Base-by-base conservation (phyloP, 2,888 invertebrate genomes). In the Panzeria rudis region DNA sequence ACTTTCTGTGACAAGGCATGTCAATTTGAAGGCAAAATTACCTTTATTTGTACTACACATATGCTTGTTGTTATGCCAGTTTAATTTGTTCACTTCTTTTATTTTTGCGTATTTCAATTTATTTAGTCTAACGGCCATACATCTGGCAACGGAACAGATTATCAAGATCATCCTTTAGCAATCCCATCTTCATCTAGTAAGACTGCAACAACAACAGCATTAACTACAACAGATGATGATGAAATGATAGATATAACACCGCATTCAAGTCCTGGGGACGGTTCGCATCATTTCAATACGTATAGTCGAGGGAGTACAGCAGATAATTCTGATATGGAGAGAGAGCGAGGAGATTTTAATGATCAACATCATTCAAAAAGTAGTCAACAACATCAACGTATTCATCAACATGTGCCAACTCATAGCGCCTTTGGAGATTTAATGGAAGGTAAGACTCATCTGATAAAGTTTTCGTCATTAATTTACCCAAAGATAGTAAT, bases 231-330 rank as follows among this genome's bases (percentile, higher is more conserved):
- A 61, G 95, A 95, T 91, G 92, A 92, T 85, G 95, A 95, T 92
- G 95, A 95, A 90, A 95, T 95, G 95, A 94, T 95, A 88, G 95
- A 95, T 91, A 95, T 95, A 87, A 94, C 94, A 68, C 94, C 95
- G 86, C 93, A 94, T 77, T 94, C 91, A 76, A 92, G 91, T 89
- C 91, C 92, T 17, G 91, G 89, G 71, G 92, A 92, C 73, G 68
- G 86, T n/a, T 82, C 88, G 79, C 88, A 83, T 86, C 87, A 89
- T 79, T 89, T 88, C 41, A 88, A 88, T 66, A 83, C 85, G 54
- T 88, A 90, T 81, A 89, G 77, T 35, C 86, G 86, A 15, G 85
- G 88, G 61, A 83, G 78, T 68, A 88, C 89, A 25, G 88, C 88
- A 35, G 89, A 89, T 35, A 91, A 91, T 82, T 90, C 90, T 44